Evolutionary conservation across 1,140 invertebrate species (phyloP).

Genomic region (Lethocerus indicus): DNA sequence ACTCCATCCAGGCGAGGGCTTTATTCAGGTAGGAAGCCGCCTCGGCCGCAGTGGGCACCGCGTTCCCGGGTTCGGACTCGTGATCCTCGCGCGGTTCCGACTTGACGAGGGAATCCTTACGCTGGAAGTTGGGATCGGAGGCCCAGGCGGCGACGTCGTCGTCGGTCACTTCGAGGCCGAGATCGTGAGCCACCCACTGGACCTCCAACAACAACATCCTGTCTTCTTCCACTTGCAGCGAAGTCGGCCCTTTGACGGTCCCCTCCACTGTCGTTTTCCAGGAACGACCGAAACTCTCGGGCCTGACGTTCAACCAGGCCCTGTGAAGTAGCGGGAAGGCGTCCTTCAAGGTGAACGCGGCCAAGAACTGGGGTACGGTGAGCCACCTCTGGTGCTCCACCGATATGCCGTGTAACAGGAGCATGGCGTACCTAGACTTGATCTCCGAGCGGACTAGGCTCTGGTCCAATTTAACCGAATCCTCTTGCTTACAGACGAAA

Average conservation of each 20-base stretch:
- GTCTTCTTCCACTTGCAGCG: conserved; percentile 20
- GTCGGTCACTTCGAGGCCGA: conserved; percentile 27
- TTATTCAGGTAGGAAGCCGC: conserved; percentile 26
- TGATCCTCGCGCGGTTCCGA: conserved; percentile 18
- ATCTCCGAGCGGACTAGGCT: conserved; percentile 26
- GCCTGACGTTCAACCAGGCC: conserved; percentile 29
- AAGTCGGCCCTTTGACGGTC: conserved; percentile 9
- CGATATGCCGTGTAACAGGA: conserved; percentile 21
- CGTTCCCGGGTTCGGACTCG: conserved; percentile 10
- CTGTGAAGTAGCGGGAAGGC: conserved; percentile 31
- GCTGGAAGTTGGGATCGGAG: conserved; percentile 13
- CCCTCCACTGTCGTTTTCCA: too few relatives aligned
- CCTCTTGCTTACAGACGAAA: conserved; percentile 15
- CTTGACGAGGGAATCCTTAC: conserved; percentile 12
- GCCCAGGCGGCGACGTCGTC: conserved; percentile 25
- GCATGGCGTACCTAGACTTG: conserved; percentile 24
- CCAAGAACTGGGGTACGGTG: conserved; percentile 21
- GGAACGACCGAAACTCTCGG: conserved; percentile 17
- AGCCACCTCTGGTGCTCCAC: conserved; percentile 16
- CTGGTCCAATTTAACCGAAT: conserved; percentile 23
- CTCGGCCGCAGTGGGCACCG: conserved; percentile 24
- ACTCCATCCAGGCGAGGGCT: conserved; percentile 33
- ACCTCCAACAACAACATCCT: conserved; percentile 24
- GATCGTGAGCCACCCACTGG: conserved; percentile 24
- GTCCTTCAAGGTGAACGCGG: conserved; percentile 28